Evolutionary conservation across 2,888 invertebrate species (phyloP).

Genomic region (Brachypterus glaber): DNA sequence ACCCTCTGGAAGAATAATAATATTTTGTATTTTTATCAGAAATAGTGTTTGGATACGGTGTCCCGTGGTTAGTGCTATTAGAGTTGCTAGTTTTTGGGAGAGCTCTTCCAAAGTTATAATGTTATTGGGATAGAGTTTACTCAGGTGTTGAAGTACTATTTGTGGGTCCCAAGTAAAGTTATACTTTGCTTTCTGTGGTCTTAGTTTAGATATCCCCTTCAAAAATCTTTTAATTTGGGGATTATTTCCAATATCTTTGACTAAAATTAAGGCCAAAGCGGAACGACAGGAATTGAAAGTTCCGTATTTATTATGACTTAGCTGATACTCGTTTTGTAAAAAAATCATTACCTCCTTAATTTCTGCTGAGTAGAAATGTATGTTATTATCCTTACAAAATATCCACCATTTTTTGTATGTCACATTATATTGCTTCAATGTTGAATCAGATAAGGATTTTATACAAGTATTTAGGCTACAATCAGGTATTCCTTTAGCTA

Average conservation of each 20-base stretch:
- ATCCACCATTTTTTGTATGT: slow-evolving; percentile 20
- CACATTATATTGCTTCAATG: slow-evolving; percentile 20
- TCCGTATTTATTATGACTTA: slow-evolving; percentile 16
- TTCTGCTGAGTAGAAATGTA: slow-evolving; percentile 3
- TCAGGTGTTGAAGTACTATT: slow-evolving; percentile 14
- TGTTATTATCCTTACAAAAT: slow-evolving; percentile 17
- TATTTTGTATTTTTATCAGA: too few relatives aligned
- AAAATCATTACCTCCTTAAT: slow-evolving; percentile 13
- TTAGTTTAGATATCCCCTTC: too few relatives aligned
- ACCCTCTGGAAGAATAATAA: slow-evolving; percentile 3
- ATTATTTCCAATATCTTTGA: slow-evolving; percentile 16
- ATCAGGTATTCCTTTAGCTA: slow-evolving; percentile 13
- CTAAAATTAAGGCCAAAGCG: slow-evolving; percentile 22
- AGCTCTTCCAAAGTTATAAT: slow-evolving; percentile 16
- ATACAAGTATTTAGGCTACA: slow-evolving; percentile 17
- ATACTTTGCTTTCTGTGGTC: slow-evolving; percentile 22
- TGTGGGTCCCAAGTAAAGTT: slow-evolving; percentile 26
- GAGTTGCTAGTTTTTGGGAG: slow-evolving; percentile 20
- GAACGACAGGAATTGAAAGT: slow-evolving; percentile 24
- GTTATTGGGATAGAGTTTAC: slow-evolving; percentile 3
- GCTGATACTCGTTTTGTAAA: slow-evolving; percentile 12
- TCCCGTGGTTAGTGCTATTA: slow-evolving; percentile 20
- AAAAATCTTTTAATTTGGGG: slow-evolving; percentile 21
- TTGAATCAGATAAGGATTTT: slow-evolving; percentile 19
- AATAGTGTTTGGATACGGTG: slow-evolving; percentile 18